Base-by-base conservation (phyloP, 2,797 vertebrate genomes). In the Hybognathus amarus region DNA sequence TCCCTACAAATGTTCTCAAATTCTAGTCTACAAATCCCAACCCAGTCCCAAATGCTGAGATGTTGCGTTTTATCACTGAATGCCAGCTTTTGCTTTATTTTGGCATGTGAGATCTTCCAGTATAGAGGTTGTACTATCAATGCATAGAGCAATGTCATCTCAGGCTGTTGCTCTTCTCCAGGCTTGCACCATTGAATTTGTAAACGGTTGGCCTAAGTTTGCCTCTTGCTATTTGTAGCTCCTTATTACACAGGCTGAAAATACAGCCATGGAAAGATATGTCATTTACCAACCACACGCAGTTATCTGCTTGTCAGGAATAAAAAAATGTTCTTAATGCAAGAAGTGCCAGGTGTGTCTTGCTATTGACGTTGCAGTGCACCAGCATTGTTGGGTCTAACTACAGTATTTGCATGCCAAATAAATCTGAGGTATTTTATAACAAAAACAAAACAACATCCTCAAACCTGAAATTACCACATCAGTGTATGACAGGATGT, bases 211-310 rank as follows among this genome's bases (percentile, higher is more conserved):
- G 59, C 81, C 73, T 77, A 68, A 68, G 71, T 77, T 45, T 83
- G 80, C 50, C 73, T 36, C 63, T 83, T 83, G 50, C 81, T 83
- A 83, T 83, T 69, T 77, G 61, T 77, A 68, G 73, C 64, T 45
- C 50, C 47, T 59, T 77, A 68, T 76, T 83, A 83, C 81, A 45
- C 63, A 36, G 18, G 70, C 70, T 82, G 80, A 67, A 75, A 82
- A 75, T 22, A 66, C 33, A 54, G 33, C 33, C 70, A 82, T 52
- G 71, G 47, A 76, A 64, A 82, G 47, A 76, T 67, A 56, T 50
- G 42, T 74, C 61, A 56, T 82, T 76, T 67, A 74, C 24, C 61
- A 76, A 13, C 18, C 80, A 40, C 47, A 67, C n/a, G 3, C 20
- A 47, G 71, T 66, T 82, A 47, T 82, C 56, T 63, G 56, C 70